A percentile compares a stretch with the other conserved stretches of the same genome.
Conservation (phyloP, 2,888 invertebrate species). For the Allolobophora icterica region DNA sequence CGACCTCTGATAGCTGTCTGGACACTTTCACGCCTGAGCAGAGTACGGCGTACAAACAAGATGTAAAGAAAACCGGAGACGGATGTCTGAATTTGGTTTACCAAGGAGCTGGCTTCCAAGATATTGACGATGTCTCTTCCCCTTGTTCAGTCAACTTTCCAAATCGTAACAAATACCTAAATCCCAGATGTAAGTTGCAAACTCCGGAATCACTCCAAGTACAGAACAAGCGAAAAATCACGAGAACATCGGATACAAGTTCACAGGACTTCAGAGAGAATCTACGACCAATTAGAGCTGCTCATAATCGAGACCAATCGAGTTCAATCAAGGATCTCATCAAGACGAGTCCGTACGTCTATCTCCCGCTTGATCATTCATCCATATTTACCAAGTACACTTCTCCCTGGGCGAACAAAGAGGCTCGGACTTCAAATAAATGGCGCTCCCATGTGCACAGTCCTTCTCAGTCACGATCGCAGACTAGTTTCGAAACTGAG, state of each 20-base stretch:
- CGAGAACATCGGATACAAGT: background rate
- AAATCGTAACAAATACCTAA: background rate
- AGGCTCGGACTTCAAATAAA: background rate
- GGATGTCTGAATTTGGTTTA: background rate
- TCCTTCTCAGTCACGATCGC: background rate
- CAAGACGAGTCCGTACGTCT: background rate
- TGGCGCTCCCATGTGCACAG: background rate
- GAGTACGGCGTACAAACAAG: background rate
- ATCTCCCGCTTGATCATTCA: background rate
- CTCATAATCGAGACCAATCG: conserved; percentile 4
- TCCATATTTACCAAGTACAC: background rate
- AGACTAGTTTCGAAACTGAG: background rate
- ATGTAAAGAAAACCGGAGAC: background rate
- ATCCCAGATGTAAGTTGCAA: background rate
- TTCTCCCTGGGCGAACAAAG: background rate
- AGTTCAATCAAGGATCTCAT: background rate
- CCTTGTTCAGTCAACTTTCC: background rate
- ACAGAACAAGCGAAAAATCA: background rate
- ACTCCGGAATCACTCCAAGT: background rate
- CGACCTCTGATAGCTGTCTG: background rate
- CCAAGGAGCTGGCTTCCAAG: background rate
- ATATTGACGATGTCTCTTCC: background rate
- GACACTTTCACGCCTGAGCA: background rate
- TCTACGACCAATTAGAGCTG: background rate
- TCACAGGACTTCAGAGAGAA: background rate